phyloP scores from a whole-genome alignment of 1,140 invertebrate species.

The Nixonia krombeini region DNA sequence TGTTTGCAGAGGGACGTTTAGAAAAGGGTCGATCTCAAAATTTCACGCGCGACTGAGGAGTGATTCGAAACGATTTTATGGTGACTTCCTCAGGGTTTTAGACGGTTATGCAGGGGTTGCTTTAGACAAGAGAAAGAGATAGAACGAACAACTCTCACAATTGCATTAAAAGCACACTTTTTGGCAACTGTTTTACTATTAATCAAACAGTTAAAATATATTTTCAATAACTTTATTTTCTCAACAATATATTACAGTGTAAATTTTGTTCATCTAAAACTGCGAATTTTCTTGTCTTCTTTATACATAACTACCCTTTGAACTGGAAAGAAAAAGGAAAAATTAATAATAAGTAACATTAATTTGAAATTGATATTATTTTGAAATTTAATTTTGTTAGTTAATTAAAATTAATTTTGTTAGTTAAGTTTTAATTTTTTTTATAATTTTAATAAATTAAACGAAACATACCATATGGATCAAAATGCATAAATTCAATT shows the following conservation, averaged over 20 bases:
- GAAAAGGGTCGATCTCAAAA: constrained; percentile 39
- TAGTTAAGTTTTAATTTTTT: too few relatives aligned
- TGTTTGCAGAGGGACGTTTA: constrained; percentile 25
- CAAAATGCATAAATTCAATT: constrained; percentile 80
- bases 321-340: constrained; percentile 74
- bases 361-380: too few relatives aligned
- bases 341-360: too few relatives aligned
- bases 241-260: constrained; percentile 9
- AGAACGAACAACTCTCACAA: constrained; percentile 20
- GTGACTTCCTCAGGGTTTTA: constrained; percentile 31
- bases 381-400: too few relatives aligned
- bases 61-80: constrained; percentile 49
- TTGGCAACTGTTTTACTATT: constrained; percentile 18
- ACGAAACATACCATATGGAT: constrained; percentile 80
- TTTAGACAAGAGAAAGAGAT: constrained; percentile 16
- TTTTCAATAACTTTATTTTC: constrained; percentile 2
- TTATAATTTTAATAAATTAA: constrained; percentile 9
- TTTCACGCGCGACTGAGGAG: constrained; percentile 35
- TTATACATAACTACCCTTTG: constrained; percentile 75
- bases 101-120: constrained; percentile 22
- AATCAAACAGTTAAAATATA: constrained; percentile 5
- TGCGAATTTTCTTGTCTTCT: constrained; percentile 78
- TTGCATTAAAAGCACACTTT: constrained; percentile 8
- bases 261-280: constrained; percentile 56
- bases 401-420: too few relatives aligned